phyloP scores from a whole-genome alignment of 2,888 invertebrate species.

The Formica aserva region DNA sequence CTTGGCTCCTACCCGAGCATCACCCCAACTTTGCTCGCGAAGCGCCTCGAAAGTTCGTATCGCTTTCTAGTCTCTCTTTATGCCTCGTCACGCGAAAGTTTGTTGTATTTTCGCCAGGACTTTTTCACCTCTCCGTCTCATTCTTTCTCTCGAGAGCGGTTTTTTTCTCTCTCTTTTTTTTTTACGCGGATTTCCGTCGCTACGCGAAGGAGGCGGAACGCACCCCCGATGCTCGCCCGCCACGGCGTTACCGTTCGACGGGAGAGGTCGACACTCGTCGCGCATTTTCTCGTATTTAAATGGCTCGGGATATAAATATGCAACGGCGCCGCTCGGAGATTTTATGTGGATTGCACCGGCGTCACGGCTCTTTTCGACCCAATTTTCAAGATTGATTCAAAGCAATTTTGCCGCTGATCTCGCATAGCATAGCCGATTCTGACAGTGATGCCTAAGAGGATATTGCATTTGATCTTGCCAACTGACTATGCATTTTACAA shows the following conservation, averaged over 20 bases:
- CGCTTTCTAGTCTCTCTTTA: conserved; percentile 54
- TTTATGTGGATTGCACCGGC: conserved; percentile 68
- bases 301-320: conserved; percentile 76
- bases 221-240: background rate
- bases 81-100: conserved; percentile 60
- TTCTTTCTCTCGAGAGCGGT: background rate
- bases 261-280: conserved; percentile 68
- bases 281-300: conserved; percentile 72
- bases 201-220: conserved; percentile 49
- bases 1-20: conserved; percentile 19
- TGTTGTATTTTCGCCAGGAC: conserved; percentile 42
- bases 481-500: background rate
- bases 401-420: conserved; percentile 64
- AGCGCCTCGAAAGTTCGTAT: conserved; percentile 58
- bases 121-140: conserved; percentile 32
- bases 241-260: conserved; percentile 36
- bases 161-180: background rate
- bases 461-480: background rate
- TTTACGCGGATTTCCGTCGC: conserved; percentile 14
- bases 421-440: conserved; percentile 21
- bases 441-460: conserved; percentile 4
- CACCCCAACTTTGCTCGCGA: conserved; percentile 51
- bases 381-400: conserved; percentile 79
- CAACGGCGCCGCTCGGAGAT: conserved; percentile 67
- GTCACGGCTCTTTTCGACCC: conserved; percentile 70